Percentiles rank a stretch among this genome's conserved stretches.
Evolutionary conservation across 37 sponge, comb jelly and placozoan species (phyloP).

Genomic region (Tethya wilhelma): DNA sequence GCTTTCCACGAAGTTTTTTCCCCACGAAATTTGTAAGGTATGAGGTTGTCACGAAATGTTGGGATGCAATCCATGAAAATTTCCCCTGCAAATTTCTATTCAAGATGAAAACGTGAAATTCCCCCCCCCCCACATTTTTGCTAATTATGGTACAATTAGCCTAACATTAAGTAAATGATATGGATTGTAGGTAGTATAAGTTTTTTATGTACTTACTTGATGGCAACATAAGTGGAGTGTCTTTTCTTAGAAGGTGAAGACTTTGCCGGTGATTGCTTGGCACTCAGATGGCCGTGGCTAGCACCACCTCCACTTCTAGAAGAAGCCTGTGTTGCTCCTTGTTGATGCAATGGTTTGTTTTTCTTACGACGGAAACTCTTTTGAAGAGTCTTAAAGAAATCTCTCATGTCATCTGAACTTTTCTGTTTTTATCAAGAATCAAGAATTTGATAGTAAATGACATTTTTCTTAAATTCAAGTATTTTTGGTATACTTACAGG

Average conservation of each 20-base stretch:
- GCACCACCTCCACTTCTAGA: not conserved
- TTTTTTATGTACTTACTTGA: constrained; percentile 11
- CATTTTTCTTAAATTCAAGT: not conserved
- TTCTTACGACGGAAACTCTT: constrained; percentile 37
- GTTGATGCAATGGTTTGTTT: not conserved
- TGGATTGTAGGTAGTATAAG: no score
- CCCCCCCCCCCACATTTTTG: no score
- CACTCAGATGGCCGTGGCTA: not conserved
- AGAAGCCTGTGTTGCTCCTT: not conserved
- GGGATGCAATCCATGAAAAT: no score
- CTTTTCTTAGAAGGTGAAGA: not conserved
- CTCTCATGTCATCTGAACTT: not conserved
- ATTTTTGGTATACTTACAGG: constrained; percentile 15
- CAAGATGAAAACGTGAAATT: no score
- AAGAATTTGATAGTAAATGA: not conserved
- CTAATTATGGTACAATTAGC: no score
- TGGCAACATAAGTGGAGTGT: not conserved
- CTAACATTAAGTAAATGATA: no score
- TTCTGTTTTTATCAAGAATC: not conserved
- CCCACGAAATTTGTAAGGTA: no score
- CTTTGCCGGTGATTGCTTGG: not conserved
- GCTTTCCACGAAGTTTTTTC: no score
- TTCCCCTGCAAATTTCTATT: no score
- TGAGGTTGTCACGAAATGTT: no score
- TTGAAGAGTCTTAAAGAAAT: constrained; percentile 45